These are phyloP conservation scores for Myotis brandtii DNA, from an alignment of 2,113 vertebrate genomes.

Conservation along the genomic window DNA sequence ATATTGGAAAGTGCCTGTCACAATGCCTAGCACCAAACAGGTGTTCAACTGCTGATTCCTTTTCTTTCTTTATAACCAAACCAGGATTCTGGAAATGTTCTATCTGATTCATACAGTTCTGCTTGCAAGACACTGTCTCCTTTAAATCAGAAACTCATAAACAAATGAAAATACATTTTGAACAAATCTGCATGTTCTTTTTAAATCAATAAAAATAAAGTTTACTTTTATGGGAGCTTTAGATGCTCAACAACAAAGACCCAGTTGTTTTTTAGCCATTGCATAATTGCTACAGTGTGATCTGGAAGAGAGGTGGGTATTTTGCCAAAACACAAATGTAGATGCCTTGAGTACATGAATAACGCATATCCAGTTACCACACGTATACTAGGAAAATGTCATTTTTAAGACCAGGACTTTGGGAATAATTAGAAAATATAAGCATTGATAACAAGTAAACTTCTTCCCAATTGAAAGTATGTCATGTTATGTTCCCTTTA, in stretches of 20 bases:
- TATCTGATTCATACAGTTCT: conserved; percentile 21
- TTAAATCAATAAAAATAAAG: conserved; percentile 44
- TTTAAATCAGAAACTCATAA: conserved; percentile 35
- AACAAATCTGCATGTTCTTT: conserved; percentile 44
- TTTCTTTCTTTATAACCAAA: conserved; percentile 42
- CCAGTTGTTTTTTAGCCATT: neutral
- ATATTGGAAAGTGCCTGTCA: neutral
- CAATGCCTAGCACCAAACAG: neutral
- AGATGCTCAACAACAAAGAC: neutral
- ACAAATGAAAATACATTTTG: conserved; percentile 54
- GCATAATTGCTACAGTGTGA: conserved; percentile 13
- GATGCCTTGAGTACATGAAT: conserved; percentile 34
- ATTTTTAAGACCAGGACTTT: conserved; percentile 21
- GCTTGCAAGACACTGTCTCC: conserved; percentile 50
- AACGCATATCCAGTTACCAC: conserved; percentile 52
- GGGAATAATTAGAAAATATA: conserved; percentile 32
- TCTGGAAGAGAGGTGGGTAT: neutral
- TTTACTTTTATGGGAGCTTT: conserved; percentile 27
- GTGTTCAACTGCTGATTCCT: neutral
- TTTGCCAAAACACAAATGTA: conserved; percentile 58
- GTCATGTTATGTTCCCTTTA: neutral
- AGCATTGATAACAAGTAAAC: neutral
- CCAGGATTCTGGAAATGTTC: conserved; percentile 16
- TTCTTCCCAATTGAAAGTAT: neutral
- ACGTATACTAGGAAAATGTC: conserved; percentile 9